Evolutionary conservation across 2,888 invertebrate genomes (phyloP), one percentile per base, ranked within the genome.

Genomic region (Calliscelio sp.): DNA sequence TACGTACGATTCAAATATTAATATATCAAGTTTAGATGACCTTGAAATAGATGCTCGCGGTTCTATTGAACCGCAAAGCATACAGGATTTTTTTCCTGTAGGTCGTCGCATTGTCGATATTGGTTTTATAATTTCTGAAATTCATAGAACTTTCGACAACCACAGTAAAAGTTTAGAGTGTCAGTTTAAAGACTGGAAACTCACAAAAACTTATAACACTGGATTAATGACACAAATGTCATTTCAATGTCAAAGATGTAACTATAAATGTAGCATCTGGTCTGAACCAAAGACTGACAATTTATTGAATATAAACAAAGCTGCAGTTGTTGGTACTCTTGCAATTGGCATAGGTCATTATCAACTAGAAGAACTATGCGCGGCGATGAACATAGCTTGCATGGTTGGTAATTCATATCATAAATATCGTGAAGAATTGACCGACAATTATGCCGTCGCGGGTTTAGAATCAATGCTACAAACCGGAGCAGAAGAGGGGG

Each of bases 201-300:
- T 49, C 5, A 7, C 25, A 8, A 57, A 59, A 7, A 57, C 22
- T 63, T 44, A 24, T 46, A 35, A 49, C 18, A 14, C 24, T 46
- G 73, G 73, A 16, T 73, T 73, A 35, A 11, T 14, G 8, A 66
- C 49, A 41, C 57, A 85, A 55, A 10, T 70, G 2, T 25, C 18
- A 7, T 70, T 53, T 18, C 14, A 55, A 24, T 70, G 55, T 10
- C n/a, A 25, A 11, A 70, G 11, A 14, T 85, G 82, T 53, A 10
- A 55, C 20, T 41, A 57, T 18, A 18, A 7, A 44, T 38, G 20
- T 35, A 68, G 61, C 20, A 65, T 90, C 84, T 85, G 70, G 77
- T 71, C 80, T 38, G 78, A 87, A 59, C 46, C 44, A 16, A 28
- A 11, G 5, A 14, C 18, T 11, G 24, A 55, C 4, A 24, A 44